Evolutionary conservation across 2,797 vertebrate genomes (phyloP).

Genomic region (Apodemus agrarius): DNA sequence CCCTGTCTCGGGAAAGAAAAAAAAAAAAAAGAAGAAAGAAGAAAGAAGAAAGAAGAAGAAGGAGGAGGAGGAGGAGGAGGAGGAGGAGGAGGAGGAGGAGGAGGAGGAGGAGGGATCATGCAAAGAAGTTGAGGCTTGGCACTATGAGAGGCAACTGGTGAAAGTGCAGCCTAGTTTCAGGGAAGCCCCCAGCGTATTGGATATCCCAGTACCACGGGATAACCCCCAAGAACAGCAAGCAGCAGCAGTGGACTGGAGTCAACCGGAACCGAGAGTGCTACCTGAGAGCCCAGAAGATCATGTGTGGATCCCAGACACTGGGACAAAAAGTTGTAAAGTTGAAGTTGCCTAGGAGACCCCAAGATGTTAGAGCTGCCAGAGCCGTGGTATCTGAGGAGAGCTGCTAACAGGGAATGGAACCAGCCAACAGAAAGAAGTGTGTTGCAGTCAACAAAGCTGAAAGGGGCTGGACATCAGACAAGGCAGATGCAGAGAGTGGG

Average conservation of each 20-base stretch:
- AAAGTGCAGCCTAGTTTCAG: not conserved
- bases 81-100: no score
- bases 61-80: no score
- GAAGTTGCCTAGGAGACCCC: not conserved
- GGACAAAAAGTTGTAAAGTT: not conserved
- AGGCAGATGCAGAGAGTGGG: not conserved
- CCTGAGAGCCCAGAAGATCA: not conserved
- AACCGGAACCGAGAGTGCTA: not conserved
- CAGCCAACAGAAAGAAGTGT: no score
- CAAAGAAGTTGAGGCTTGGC: not conserved
- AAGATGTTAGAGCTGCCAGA: not conserved
- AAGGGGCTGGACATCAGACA: not conserved
- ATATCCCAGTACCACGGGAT: not conserved
- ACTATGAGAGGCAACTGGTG: not conserved
- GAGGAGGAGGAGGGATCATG: not conserved
- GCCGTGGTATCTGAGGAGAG: no score
- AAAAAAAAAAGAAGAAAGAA: no score
- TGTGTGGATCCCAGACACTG: not conserved
- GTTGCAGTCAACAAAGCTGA: no score
- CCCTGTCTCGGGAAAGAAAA: no score
- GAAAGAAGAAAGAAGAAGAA: no score
- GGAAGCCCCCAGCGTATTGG: not conserved
- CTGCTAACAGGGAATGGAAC: no score
- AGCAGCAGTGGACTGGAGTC: not conserved
- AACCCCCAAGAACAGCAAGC: not conserved